A percentile compares a stretch with the other conserved stretches of the same genome.
phyloP scores from a whole-genome alignment of 2,113 vertebrate species.

The Oceanodroma tethys region DNA sequence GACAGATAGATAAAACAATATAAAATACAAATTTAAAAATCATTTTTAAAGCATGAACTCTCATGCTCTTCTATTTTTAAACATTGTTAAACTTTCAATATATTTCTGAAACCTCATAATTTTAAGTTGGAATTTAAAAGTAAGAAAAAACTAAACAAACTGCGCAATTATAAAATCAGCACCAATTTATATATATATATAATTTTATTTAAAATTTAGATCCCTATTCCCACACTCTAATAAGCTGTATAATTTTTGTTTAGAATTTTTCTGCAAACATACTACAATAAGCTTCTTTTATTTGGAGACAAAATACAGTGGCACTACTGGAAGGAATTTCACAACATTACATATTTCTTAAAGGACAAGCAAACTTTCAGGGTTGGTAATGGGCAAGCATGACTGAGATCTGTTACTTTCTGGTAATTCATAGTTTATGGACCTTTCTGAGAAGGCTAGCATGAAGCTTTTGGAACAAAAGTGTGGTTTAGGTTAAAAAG shows the following conservation, averaged over 20 bases:
- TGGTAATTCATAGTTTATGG: slow-evolving; percentile 71
- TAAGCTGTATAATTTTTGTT: slow-evolving; percentile 95
- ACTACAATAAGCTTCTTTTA: slow-evolving; percentile 91
- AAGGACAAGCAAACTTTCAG: slow-evolving; percentile 87
- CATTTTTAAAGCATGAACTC: slow-evolving; percentile 95
- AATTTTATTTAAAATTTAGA: slow-evolving; percentile 99
- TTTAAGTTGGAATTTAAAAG: slow-evolving; percentile 96
- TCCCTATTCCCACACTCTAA: slow-evolving; percentile 99
- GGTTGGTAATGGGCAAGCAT: slow-evolving; percentile 77
- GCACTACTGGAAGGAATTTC: slow-evolving; percentile 90
- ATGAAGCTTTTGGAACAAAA: slow-evolving; percentile 74
- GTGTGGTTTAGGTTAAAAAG: slow-evolving; percentile 74
- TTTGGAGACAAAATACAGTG: slow-evolving; percentile 96
- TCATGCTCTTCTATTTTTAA: slow-evolving; percentile 95
- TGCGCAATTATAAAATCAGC: slow-evolving; percentile 99
- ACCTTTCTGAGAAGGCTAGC: slow-evolving; percentile 75
- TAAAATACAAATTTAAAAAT: slow-evolving; percentile 99
- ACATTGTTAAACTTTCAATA: slow-evolving; percentile 95
- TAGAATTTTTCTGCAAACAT: slow-evolving; percentile 90
- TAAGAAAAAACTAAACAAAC: slow-evolving; percentile 94
- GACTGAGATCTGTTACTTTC: slow-evolving; percentile 74
- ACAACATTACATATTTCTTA: slow-evolving; percentile 87
- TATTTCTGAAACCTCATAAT: slow-evolving; percentile 97
- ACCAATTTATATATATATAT: slow-evolving; percentile 99
- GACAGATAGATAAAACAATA: slow-evolving; percentile 94